A percentile compares a stretch with the other conserved stretches of the same genome.
Evolutionary conservation across 2,113 vertebrate genomes (phyloP).

Genomic region (Myotis brandtii): DNA sequence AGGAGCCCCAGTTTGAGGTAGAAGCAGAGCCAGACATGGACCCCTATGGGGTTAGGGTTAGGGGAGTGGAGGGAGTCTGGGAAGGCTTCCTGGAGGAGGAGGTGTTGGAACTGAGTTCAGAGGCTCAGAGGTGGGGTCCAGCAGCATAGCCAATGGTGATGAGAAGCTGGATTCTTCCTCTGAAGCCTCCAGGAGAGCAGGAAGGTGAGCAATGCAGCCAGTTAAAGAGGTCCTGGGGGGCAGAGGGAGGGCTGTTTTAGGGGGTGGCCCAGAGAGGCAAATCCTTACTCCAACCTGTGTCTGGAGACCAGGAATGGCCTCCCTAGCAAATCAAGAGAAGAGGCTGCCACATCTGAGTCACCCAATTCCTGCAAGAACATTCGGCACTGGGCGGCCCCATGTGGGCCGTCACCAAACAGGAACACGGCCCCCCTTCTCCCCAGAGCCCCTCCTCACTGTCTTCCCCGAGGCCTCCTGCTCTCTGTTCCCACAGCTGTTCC

Average conservation of each 20-base stretch:
- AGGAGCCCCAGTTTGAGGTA: no score
- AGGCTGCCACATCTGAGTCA: slow-evolving; percentile 49
- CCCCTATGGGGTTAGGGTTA: not conserved
- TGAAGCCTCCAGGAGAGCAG: not conserved
- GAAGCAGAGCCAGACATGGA: not conserved
- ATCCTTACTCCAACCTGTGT: not conserved
- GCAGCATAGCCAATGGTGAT: not conserved
- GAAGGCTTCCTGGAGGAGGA: not conserved
- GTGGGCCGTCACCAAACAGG: slow-evolving; percentile 48
- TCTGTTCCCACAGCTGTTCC: slow-evolving; percentile 71
- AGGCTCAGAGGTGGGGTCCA: not conserved
- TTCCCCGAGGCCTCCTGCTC: slow-evolving; percentile 13
- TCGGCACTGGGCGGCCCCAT: not conserved
- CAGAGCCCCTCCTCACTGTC: slow-evolving; percentile 35
- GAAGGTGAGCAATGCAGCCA: not conserved
- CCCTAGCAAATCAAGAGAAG: not conserved
- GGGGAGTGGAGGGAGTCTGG: not conserved
- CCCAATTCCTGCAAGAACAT: slow-evolving; percentile 20
- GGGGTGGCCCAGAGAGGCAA: not conserved
- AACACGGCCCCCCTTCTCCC: slow-evolving; percentile 49
- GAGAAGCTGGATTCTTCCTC: not conserved
- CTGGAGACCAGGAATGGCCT: not conserved
- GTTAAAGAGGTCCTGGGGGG: not conserved
- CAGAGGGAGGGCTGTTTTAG: not conserved
- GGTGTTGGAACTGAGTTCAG: not conserved